These are phyloP conservation scores for Phrynocephalus versicolor DNA, from an alignment of 2,113 vertebrate genomes.

Conservation along the genomic window DNA sequence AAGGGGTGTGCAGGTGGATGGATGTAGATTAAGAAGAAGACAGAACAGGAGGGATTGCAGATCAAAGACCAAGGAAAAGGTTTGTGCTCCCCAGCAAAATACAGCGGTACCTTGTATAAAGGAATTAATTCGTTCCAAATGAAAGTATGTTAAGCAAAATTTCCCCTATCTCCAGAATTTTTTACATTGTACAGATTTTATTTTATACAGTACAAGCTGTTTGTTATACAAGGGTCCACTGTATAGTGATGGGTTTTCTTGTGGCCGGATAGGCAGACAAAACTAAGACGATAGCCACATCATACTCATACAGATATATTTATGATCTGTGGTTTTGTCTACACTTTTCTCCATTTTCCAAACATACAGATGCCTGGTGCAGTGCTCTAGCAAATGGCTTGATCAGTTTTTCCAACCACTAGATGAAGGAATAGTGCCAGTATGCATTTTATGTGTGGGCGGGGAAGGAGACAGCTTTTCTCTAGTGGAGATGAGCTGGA, in stretches of 20 bases:
- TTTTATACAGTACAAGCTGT: too few species aligned
- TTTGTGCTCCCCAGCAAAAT: neutral
- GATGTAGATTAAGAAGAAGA: too few species aligned
- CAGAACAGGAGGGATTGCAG: neutral
- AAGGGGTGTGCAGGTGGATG: neutral
- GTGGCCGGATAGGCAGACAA: neutral
- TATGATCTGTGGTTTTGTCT: slow-evolving; percentile 8
- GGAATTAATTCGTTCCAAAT: too few species aligned
- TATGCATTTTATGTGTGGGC: neutral
- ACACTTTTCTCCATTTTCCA: neutral
- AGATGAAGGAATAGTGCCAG: neutral
- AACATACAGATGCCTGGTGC: neutral
- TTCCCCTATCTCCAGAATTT: too few species aligned
- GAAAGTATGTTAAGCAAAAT: too few species aligned
- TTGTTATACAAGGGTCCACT: too few species aligned
- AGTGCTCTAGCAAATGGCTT: neutral
- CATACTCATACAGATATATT: neutral
- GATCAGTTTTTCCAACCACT: slow-evolving; percentile 20
- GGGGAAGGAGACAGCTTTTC: neutral
- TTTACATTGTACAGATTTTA: too few species aligned
- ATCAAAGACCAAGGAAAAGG: neutral
- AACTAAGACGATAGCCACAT: neutral
- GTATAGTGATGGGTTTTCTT: neutral
- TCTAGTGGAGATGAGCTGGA: neutral
- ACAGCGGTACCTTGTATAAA: too few species aligned